Percentiles rank a stretch among this genome's conserved stretches.
Conservation (phyloP, 2,888 invertebrate species). For the Thereva unica region DNA sequence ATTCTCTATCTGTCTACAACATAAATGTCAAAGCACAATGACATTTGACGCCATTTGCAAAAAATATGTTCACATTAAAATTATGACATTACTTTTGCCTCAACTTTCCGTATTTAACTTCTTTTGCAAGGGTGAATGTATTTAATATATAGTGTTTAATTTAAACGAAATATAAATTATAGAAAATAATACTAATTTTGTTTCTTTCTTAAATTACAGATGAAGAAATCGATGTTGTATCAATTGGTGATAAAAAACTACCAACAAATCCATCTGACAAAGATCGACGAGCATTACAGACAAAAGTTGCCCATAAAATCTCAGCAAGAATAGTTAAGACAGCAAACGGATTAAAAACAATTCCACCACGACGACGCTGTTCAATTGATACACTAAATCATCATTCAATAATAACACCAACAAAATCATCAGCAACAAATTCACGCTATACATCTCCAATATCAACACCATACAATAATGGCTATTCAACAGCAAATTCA, state of each 20-base stretch:
- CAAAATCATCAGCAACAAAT: conserved; percentile 52
- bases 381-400: conserved; percentile 45
- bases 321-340: conserved; percentile 52
- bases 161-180: too few species aligned
- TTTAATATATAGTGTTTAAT: background rate
- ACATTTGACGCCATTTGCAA: too few species aligned
- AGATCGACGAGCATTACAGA: conserved; percentile 69
- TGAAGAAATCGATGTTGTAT: conserved; percentile 85
- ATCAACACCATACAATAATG: conserved; percentile 20
- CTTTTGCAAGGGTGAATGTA: too few species aligned
- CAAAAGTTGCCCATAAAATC: conserved; percentile 65
- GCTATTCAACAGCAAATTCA: conserved; percentile 13
- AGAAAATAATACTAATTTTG: background rate
- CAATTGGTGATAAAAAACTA: conserved; percentile 65
- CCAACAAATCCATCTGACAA: conserved; percentile 72
- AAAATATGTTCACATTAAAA: too few species aligned
- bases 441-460: conserved; percentile 54
- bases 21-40: too few species aligned
- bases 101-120: too few species aligned
- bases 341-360: conserved; percentile 49
- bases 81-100: too few species aligned
- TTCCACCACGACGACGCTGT: conserved; percentile 48
- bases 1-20: too few species aligned
- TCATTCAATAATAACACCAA: conserved; percentile 51
- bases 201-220: conserved; percentile 49